These are phyloP conservation scores for Epizoanthus scotinus DNA, from an alignment of 92 coral and sea anemone genomes.

Conservation along the genomic window DNA sequence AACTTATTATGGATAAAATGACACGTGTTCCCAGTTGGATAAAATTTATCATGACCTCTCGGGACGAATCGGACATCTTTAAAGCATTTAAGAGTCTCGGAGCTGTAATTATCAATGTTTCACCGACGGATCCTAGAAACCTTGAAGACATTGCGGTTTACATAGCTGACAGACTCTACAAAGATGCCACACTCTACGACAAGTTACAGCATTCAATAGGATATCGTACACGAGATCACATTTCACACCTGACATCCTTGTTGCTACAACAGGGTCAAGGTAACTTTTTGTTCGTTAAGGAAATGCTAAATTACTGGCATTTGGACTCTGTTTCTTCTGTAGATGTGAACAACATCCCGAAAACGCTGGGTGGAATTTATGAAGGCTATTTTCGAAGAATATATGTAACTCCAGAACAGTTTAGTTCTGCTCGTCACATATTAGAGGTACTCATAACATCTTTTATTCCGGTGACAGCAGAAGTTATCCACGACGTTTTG, in stretches of 20 bases:
- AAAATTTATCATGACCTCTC: constrained; percentile 58
- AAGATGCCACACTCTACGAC: constrained; percentile 15
- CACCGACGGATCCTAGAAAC: constrained; percentile 62
- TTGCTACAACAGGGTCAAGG: constrained; percentile 65
- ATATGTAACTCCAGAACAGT: constrained; percentile 49
- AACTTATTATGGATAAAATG: constrained; percentile 44
- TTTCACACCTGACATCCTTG: constrained; percentile 24
- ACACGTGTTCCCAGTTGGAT: constrained; percentile 69
- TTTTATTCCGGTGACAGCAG: constrained; percentile 45
- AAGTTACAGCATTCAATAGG: background rate
- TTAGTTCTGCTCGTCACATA: constrained; percentile 46
- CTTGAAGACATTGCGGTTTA: constrained; percentile 62
- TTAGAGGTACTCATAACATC: constrained; percentile 69
- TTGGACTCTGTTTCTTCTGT: background rate
- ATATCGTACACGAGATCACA: background rate
- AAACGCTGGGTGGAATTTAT: constrained; percentile 58
- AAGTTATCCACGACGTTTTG: constrained; percentile 44
- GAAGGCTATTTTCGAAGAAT: constrained; percentile 57
- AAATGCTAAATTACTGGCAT: constrained; percentile 45
- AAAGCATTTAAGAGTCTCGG: constrained; percentile 5
- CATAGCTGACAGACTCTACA: constrained; percentile 25
- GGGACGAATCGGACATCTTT: constrained; percentile 58
- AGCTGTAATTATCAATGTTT: constrained; percentile 18
- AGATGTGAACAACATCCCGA: constrained; percentile 56
- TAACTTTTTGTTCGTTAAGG: constrained; percentile 67